These are phyloP conservation scores for Mamestra brassicae DNA, from an alignment of 2,888 invertebrate genomes.

Conservation along the genomic window DNA sequence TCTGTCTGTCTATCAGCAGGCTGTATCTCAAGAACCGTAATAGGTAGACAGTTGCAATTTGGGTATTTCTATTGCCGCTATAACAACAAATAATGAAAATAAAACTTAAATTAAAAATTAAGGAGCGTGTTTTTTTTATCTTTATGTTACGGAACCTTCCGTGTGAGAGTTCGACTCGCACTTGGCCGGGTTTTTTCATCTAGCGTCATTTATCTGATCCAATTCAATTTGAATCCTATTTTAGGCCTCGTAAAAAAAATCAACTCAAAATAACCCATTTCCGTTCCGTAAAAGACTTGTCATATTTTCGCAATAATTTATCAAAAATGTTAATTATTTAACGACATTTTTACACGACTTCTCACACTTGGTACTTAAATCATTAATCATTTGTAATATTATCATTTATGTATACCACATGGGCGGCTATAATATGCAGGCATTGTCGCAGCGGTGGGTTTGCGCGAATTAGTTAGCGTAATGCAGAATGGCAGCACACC, in stretches of 20 bases:
- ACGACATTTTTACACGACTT: conserved; percentile 13
- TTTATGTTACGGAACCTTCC: too few relatives aligned
- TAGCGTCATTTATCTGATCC: neutral
- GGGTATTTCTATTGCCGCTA: too few relatives aligned
- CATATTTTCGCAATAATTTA: conserved; percentile 16
- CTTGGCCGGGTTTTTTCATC: neutral
- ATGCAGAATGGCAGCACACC: conserved; percentile 26
- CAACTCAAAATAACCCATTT: neutral
- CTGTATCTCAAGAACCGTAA: too few relatives aligned
- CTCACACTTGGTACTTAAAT: conserved; percentile 16
- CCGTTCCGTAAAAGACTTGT: neutral
- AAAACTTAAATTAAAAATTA: too few relatives aligned
- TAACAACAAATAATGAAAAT: too few relatives aligned
- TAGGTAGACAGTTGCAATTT: too few relatives aligned
- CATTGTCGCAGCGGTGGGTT: conserved; percentile 23
- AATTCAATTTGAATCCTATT: neutral
- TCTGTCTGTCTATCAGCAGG: too few relatives aligned
- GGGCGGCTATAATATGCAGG: conserved; percentile 18
- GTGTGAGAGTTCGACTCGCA: too few relatives aligned
- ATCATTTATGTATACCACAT: conserved; percentile 11
- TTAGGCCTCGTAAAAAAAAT: neutral
- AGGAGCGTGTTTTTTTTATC: too few relatives aligned
- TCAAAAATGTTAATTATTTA: neutral
- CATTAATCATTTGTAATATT: conserved; percentile 28
- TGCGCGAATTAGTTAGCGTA: conserved; percentile 42